Conservation (phyloP, 1,140 invertebrate genomes). For the Lepidurus apus region DNA sequence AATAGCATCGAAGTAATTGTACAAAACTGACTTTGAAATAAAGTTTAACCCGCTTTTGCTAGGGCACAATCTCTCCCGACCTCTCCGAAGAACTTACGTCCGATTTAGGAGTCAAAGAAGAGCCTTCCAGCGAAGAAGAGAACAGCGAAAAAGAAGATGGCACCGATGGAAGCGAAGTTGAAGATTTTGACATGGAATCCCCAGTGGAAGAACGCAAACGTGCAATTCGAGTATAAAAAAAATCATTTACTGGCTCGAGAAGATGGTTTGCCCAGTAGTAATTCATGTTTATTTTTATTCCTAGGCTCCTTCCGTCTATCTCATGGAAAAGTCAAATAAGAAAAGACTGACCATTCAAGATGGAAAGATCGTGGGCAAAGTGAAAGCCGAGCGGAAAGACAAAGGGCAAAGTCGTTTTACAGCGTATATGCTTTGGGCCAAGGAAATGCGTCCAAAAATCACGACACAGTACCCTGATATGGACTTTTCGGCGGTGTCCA, state of each 20-base stretch:
- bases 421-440: constrained; percentile 85
- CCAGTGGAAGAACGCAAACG: not conserved
- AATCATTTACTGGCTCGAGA: not conserved
- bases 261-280: not conserved
- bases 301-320: constrained; percentile 61
- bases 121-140: not conserved
- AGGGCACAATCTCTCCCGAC: not conserved
- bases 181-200: not conserved
- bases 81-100: not conserved
- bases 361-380: constrained; percentile 47
- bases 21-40: not conserved
- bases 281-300: not conserved
- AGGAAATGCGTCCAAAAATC: constrained; percentile 68
- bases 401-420: constrained; percentile 66
- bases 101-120: not conserved
- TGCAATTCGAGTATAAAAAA: not conserved
- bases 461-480: constrained; percentile 65
- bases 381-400: constrained; percentile 66
- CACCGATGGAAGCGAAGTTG: not conserved
- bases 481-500: constrained; percentile 72
- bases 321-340: constrained; percentile 68
- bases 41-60: not conserved
- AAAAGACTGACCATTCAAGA: constrained; percentile 67
- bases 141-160: constrained; percentile 28
- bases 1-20: not conserved